phyloP scores from a whole-genome alignment of 2,797 vertebrate genomes.

The Arnoldichthys spilopterus region DNA sequence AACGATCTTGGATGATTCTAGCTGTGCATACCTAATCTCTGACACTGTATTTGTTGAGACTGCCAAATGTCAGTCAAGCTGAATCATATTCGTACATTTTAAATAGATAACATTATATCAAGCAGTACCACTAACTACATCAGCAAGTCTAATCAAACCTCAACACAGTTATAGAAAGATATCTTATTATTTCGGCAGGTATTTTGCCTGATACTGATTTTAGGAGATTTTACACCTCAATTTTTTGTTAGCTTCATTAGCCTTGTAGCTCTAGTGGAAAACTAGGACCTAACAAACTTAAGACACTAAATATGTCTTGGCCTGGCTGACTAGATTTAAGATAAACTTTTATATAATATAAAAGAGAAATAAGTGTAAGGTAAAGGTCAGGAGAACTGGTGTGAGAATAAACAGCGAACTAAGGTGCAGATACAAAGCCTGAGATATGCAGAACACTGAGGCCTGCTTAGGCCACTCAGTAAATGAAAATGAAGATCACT shows the following conservation, averaged over 20 bases:
- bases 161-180: too few species aligned
- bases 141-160: too few species aligned
- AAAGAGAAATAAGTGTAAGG: neutral
- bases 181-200: too few species aligned
- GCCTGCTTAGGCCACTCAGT: neutral
- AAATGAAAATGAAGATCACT: neutral
- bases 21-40: too few species aligned
- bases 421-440: neutral
- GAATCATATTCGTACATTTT: too few species aligned
- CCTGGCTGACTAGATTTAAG: too few species aligned
- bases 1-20: too few species aligned
- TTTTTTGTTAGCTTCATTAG: neutral
- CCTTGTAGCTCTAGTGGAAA: neutral
- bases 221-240: too few species aligned
- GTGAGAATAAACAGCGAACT: neutral
- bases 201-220: neutral
- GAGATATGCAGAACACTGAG: neutral
- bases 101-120: too few species aligned
- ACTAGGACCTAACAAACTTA: neutral
- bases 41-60: too few species aligned
- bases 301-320: neutral
- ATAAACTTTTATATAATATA: neutral
- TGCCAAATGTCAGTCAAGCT: too few species aligned
- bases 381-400: neutral
- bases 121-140: too few species aligned